A percentile compares a stretch with the other conserved stretches of the same genome.
These are phyloP conservation scores for Lottia gigantea DNA, from an alignment of 2,888 invertebrate species.

Conservation along the genomic window DNA sequence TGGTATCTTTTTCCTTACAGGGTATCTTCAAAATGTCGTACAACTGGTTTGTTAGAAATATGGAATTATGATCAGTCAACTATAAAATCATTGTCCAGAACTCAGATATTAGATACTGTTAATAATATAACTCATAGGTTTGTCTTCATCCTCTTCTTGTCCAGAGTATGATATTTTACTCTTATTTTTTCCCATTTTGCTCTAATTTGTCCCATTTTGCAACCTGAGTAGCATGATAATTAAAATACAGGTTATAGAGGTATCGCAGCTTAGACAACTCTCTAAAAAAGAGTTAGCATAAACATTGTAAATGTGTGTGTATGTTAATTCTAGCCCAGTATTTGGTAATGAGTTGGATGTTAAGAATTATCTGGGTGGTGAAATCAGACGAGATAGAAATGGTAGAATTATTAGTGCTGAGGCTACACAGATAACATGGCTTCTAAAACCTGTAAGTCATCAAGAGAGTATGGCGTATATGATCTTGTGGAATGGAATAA, in stretches of 20 bases:
- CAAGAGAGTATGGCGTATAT: background rate
- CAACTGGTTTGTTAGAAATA: conserved; percentile 51
- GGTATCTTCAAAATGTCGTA: conserved; percentile 40
- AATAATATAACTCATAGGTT: conserved; percentile 49
- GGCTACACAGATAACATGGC: conserved; percentile 33
- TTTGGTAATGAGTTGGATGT: conserved; percentile 48
- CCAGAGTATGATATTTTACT: too few relatives aligned
- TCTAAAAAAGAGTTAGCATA: too few relatives aligned
- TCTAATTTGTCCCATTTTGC: too few relatives aligned
- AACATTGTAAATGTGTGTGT: background rate
- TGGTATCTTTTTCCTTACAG: conserved; percentile 29
- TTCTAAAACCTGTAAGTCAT: conserved; percentile 18
- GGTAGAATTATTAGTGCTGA: conserved; percentile 26
- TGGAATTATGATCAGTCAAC: conserved; percentile 50
- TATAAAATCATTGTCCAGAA: conserved; percentile 40
- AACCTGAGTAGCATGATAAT: too few relatives aligned
- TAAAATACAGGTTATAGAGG: too few relatives aligned
- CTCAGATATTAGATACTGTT: conserved; percentile 42
- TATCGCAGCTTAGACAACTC: too few relatives aligned
- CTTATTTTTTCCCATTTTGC: too few relatives aligned
- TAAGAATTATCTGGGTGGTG: conserved; percentile 44
- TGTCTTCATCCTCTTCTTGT: too few relatives aligned
- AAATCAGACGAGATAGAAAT: conserved; percentile 15
- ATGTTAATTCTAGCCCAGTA: conserved; percentile 40
- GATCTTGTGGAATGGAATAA: too few relatives aligned